Evolutionary conservation across 2,797 vertebrate genomes (phyloP), one percentile per base, ranked within the genome.

Genomic region (Danio kyathit): DNA sequence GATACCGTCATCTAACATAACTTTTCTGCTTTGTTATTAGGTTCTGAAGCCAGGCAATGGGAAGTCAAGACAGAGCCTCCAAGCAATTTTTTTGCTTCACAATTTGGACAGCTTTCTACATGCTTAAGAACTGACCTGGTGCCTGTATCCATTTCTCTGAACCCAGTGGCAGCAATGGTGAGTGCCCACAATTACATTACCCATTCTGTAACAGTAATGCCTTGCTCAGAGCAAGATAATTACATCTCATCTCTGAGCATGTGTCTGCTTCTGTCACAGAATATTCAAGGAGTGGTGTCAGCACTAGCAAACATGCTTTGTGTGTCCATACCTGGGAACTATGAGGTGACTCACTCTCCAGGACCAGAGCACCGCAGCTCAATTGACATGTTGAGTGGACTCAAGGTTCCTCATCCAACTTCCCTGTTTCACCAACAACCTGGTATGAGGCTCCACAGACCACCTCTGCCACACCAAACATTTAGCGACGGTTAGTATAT

Each of bases 131-230:
- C 96, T 16, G 96, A 96, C 79, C 91, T 97, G 84, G 96, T 99
- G 74, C 97, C 98, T 87, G 96, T 99, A 89, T 96, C 96, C 9
- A 96, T 99, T 85, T 98, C 96, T 5, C 90, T 99, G 84, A 96
- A 96, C 87, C 96, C 96, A 9, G 89, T 95, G 2, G 96, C 95
- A 74, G 95, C 97, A 65, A 96, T 98, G 96, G 98, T 99, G 92
- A 93, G 83, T 41, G 29, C 19, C 44, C 65, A 29, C 10, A 29
- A 46, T 56, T 40, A 56, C 19, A 56, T 72, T 4, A 49, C 41
- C 14, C 38, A 10, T 48, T 41, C 41, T 44, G 1, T n/a, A 81
- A 13, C 60, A 66, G 8, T 14, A 41, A 41, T 40, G 4, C 14
- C 54, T 78, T 77, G 17, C 59, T 57, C 5, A 43, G 21, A 19